Evolutionary conservation across 2,797 vertebrate genomes (phyloP).

Genomic region (Eurystomus glaucurus): DNA sequence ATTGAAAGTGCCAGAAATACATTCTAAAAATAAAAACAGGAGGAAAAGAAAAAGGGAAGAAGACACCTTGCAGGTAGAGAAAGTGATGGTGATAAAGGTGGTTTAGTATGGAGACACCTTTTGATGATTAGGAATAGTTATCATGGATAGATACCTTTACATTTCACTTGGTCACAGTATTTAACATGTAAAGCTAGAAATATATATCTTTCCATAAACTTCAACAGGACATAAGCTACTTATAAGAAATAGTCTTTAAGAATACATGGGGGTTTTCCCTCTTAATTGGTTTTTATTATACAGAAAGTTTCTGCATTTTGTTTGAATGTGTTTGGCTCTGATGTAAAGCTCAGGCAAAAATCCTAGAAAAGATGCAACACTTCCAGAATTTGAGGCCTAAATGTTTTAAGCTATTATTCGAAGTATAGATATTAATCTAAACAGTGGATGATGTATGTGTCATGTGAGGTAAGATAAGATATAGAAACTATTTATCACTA

Average conservation of each 20-base stretch:
- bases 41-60: rapidly evolving
- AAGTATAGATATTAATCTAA: not conserved
- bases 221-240: not conserved
- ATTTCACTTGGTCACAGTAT: not conserved
- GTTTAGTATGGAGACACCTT: not conserved
- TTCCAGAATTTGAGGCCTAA: not conserved
- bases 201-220: not conserved
- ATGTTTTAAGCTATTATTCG: slow-evolving; percentile 10
- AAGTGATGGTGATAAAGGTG: not conserved
- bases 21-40: not conserved
- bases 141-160: not conserved
- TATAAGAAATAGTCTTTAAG: not conserved
- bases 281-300: not conserved
- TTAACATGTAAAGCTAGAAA: not conserved
- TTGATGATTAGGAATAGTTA: not conserved
- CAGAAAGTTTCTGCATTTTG: not conserved
- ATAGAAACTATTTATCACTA: not conserved
- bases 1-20: not conserved
- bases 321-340: not conserved
- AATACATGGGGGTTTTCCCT: not conserved
- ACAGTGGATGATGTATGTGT: not conserved
- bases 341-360: not conserved
- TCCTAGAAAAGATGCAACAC: not conserved
- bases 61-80: not conserved
- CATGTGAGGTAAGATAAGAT: not conserved